Conservation (phyloP, 2,888 invertebrate genomes). For the Tetramorium bicarinatum region DNA sequence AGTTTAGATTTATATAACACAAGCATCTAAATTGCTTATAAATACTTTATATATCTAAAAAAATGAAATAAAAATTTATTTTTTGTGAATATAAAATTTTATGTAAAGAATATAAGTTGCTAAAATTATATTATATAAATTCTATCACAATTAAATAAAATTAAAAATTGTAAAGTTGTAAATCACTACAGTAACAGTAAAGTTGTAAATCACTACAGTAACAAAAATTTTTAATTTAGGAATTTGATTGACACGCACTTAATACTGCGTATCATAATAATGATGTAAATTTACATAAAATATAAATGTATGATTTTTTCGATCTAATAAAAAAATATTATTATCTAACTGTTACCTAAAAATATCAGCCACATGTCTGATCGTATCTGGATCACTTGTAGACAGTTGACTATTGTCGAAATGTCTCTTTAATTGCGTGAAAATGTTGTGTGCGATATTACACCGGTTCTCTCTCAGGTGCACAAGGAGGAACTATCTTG, state of each 20-base stretch:
- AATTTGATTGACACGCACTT: not conserved
- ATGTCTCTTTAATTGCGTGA: conserved; percentile 53
- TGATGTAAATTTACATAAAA: not conserved
- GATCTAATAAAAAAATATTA: too few relatives aligned
- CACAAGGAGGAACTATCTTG: conserved; percentile 77
- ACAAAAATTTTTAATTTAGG: not conserved
- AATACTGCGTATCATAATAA: not conserved
- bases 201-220: not conserved
- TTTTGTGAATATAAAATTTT: not conserved
- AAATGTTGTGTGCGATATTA: conserved; percentile 55
- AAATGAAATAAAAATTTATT: not conserved
- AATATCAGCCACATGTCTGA: not conserved
- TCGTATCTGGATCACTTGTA: not conserved
- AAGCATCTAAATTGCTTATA: not conserved
- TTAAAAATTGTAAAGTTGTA: not conserved
- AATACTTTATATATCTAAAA: not conserved
- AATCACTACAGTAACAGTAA: not conserved
- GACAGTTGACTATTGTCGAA: not conserved
- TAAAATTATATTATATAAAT: not conserved
- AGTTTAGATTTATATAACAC: not conserved
- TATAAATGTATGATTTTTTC: not conserved
- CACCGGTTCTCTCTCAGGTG: conserved; percentile 43
- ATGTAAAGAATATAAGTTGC: not conserved
- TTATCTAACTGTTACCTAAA: not conserved
- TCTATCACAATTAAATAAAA: not conserved